Evolutionary conservation across 2,797 vertebrate genomes (phyloP).

Genomic region (Cetoscarus ocellatus): DNA sequence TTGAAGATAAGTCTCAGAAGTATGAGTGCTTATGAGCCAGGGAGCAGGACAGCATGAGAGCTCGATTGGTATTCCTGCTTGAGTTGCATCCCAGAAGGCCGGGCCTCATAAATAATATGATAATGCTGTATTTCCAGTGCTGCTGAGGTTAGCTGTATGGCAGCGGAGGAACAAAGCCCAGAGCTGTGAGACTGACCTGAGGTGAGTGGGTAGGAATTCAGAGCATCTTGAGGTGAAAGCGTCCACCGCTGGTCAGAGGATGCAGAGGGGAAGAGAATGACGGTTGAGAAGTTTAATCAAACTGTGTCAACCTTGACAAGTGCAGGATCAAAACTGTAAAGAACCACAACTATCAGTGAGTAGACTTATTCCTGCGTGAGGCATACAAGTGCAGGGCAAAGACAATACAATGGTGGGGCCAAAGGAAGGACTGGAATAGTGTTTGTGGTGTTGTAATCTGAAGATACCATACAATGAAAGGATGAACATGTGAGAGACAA

Average conservation of each 20-base stretch:
- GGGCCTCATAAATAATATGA: slow-evolving; percentile 83
- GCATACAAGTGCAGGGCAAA: no score
- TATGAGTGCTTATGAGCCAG: slow-evolving; percentile 54
- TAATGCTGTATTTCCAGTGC: slow-evolving; percentile 73
- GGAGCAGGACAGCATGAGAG: slow-evolving; percentile 59
- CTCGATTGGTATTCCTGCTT: slow-evolving; percentile 80
- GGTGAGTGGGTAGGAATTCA: slow-evolving; percentile 62
- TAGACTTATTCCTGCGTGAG: no score
- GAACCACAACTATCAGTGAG: slow-evolving; percentile 60
- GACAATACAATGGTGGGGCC: no score
- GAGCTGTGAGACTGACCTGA: slow-evolving; percentile 66
- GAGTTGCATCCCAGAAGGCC: slow-evolving; percentile 77
- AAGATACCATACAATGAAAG: no score
- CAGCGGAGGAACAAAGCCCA: slow-evolving; percentile 67
- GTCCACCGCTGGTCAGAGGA: slow-evolving; percentile 42
- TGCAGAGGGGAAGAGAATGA: slow-evolving; percentile 46
- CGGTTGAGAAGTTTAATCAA: slow-evolving; percentile 82
- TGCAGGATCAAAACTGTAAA: slow-evolving; percentile 43
- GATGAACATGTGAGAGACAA: no score
- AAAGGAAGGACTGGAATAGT: no score
- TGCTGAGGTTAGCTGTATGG: slow-evolving; percentile 78
- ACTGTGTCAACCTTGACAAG: slow-evolving; percentile 72
- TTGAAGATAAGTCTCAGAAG: slow-evolving; percentile 63
- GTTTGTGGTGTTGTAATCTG: no score
- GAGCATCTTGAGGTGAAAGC: slow-evolving; percentile 61